A percentile compares a stretch with the other conserved stretches of the same genome.
These are phyloP conservation scores for Pseudomugil gertrudae DNA, from an alignment of 2,797 vertebrate genomes.

Conservation along the genomic window DNA sequence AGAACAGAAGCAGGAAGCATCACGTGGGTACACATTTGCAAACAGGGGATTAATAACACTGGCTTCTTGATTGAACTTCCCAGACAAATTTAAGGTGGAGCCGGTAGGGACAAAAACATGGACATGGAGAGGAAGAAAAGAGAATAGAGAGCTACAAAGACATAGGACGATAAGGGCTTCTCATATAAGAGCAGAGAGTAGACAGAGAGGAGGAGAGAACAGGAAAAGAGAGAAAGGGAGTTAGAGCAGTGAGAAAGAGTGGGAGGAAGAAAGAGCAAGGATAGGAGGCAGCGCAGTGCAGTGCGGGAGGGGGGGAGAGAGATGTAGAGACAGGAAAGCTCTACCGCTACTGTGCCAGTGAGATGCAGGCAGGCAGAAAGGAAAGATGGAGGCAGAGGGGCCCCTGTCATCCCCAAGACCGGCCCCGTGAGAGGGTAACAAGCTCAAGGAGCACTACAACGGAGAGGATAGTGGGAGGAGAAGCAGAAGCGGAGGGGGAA, in stretches of 20 bases:
- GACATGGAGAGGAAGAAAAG: conserved; percentile 37
- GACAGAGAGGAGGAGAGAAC: conserved; percentile 66
- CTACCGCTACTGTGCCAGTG: conserved; percentile 69
- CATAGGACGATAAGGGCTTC: conserved; percentile 53
- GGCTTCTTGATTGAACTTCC: conserved; percentile 78
- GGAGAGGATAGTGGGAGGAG: conserved; percentile 54
- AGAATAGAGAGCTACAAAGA: conserved; percentile 46
- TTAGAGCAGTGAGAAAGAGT: conserved; percentile 74
- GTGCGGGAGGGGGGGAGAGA: conserved; percentile 59
- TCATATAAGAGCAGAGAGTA: conserved; percentile 64
- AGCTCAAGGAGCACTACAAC: conserved; percentile 59
- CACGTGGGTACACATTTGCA: conserved; percentile 73
- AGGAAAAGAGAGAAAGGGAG: conserved; percentile 74
- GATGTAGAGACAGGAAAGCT: conserved; percentile 71
- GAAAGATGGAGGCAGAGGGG: conserved; percentile 62
- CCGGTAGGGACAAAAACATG: conserved; percentile 25
- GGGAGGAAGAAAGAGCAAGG: conserved; percentile 77
- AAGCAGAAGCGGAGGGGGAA: conserved; percentile 36
- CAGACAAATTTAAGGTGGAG: conserved; percentile 54
- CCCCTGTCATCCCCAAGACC: conserved; percentile 54
- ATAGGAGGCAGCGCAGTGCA: conserved; percentile 76
- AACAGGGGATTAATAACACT: conserved; percentile 77
- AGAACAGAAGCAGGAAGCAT: conserved; percentile 69
- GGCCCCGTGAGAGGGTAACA: conserved; percentile 52
- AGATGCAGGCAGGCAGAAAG: conserved; percentile 68